These are phyloP conservation scores for Antennarius maculatus DNA, from an alignment of 2,797 vertebrate genomes.

Conservation along the genomic window DNA sequence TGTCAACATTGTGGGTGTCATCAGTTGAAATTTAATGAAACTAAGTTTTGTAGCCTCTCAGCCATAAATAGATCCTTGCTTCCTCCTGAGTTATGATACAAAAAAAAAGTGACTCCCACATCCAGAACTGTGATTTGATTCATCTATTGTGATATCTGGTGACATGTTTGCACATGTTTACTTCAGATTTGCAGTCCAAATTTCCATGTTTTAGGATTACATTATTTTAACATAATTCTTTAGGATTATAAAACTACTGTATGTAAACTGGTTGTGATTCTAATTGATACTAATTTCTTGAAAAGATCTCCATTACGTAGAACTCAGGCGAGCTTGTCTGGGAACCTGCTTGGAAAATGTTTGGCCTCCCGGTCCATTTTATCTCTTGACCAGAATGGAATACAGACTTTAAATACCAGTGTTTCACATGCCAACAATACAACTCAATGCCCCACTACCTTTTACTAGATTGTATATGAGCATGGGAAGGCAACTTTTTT, in stretches of 20 bases:
- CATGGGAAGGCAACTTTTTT: conserved; percentile 54
- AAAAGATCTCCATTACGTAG: background rate
- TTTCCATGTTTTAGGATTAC: conserved; percentile 6
- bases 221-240: background rate
- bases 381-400: conserved; percentile 1
- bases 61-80: too few relatives aligned
- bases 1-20: too few relatives aligned
- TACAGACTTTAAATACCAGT: conserved; percentile 16
- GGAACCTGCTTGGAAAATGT: conserved; percentile 1
- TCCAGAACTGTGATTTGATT: too few relatives aligned
- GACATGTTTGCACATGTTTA: background rate
- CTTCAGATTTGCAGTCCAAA: conserved; percentile 9
- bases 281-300: conserved; percentile 7
- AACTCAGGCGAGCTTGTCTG: conserved; percentile 2
- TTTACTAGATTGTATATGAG: conserved; percentile 62
- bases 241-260: background rate
- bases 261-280: background rate
- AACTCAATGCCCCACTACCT: conserved; percentile 43
- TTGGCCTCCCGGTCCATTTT: too few relatives aligned
- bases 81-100: too few relatives aligned
- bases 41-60: too few relatives aligned
- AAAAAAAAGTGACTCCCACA: too few relatives aligned
- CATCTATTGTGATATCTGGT: background rate
- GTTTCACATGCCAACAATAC: conserved; percentile 26
- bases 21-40: too few relatives aligned